Base-by-base conservation (phyloP, 2,888 invertebrate genomes). In the Oligia strigilis region DNA sequence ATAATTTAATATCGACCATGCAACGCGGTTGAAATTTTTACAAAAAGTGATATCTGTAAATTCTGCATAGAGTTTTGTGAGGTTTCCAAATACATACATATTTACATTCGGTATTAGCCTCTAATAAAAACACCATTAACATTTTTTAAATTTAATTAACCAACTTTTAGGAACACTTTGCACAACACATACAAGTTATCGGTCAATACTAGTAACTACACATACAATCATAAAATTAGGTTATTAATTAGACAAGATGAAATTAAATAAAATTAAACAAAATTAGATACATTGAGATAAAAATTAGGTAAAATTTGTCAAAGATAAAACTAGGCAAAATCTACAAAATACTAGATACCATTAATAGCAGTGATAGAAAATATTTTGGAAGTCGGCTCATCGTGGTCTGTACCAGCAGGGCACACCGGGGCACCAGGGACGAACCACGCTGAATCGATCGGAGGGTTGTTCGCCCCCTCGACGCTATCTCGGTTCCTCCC, bases 401-500 rank as follows among this genome's bases (percentile, higher is more conserved):
- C 17, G 36, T 62, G n/a, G 64, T 78, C 55, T 62, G 67, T 73
- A 73, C 58, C 62, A 69, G 49, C 29, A 69, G 70, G 60, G 80
- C 76, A 29, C 55, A 49, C n/a, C n/a, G 58, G 83, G 85, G 78
- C 80, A 82, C 84, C 75, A 81, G 81, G 88, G 87, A 83, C 82
- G 88, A 81, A 87, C 52, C 73, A 67, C 62, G 87, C 91, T 90
- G 89, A 83, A 94, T 94, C 94, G 94, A 94, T 94, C 91, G 90
- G 89, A 89, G 92, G 92, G 92, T 89, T 85, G 83, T 29, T 11
- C 75, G 77, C 80, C 89, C 87, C 87, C 84, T 76, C 87, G 78
- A 55, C 83, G 9, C 65, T 43, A 9, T 69, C 62, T 62, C 43
- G 75, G 75, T 55, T 65, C 82, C 80, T 85, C 86, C 87, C 83